Evolutionary conservation across 2,888 invertebrate genomes (phyloP).

Genomic region (Nasonovia ribisnigri): DNA sequence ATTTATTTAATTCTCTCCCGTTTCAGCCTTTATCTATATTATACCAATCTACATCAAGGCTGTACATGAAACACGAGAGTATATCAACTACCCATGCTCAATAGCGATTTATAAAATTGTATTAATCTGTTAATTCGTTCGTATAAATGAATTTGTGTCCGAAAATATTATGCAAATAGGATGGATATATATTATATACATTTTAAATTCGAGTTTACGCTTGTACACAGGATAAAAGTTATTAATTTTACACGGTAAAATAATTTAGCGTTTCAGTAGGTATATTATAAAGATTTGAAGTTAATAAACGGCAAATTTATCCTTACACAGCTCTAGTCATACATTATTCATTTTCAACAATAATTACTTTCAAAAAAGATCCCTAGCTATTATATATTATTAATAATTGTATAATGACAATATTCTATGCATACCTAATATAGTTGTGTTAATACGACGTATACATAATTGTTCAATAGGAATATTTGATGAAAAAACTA

Average conservation of each 20-base stretch:
- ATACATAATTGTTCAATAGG: background rate
- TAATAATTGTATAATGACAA: background rate
- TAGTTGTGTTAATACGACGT: background rate
- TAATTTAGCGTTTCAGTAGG: background rate
- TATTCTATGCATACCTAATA: background rate
- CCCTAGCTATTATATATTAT: background rate
- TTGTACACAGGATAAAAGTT: conserved; percentile 3
- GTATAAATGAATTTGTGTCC: conserved; percentile 5
- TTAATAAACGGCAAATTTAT: conserved; percentile 28
- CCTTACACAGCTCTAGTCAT: background rate
- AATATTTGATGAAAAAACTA: background rate
- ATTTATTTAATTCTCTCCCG: background rate
- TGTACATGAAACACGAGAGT: background rate
- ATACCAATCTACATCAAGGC: background rate
- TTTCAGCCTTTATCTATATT: background rate
- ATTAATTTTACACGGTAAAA: conserved; percentile 26
- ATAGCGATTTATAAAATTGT: conserved; percentile 15
- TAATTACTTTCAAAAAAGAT: background rate
- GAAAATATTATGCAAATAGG: conserved; percentile 33
- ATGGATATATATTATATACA: background rate
- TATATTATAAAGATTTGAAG: conserved; percentile 1
- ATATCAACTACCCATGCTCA: background rate
- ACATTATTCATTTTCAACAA: background rate
- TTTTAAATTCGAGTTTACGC: background rate
- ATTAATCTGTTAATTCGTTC: background rate